Evolutionary conservation across 2,888 invertebrate species (phyloP).

Genomic region (Nezara viridula): DNA sequence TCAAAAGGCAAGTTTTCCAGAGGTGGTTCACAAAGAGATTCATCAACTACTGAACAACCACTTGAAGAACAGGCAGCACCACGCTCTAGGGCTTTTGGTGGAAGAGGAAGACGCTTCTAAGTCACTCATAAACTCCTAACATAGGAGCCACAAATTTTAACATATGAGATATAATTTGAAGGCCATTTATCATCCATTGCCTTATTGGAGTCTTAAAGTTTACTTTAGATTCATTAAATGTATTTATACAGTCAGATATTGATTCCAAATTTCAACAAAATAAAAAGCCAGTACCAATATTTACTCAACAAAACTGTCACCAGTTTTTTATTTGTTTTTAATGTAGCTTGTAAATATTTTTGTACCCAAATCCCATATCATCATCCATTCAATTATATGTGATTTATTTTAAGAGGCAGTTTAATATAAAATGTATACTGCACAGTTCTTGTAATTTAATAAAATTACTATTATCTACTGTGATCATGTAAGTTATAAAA

Average conservation of each 20-base stretch:
- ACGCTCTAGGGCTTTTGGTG: constrained; percentile 62
- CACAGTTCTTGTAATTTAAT: constrained; percentile 6
- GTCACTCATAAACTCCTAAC: background rate
- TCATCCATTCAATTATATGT: background rate
- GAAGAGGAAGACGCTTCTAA: constrained; percentile 63
- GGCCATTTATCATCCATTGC: constrained; percentile 36
- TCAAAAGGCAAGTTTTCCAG: constrained; percentile 61
- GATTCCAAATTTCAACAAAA: constrained; percentile 35
- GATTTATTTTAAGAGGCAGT: constrained; percentile 10
- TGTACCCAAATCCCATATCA: background rate
- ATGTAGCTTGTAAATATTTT: constrained; percentile 7
- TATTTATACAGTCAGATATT: background rate
- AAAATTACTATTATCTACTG: constrained; percentile 1
- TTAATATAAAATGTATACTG: background rate
- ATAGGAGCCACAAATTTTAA: background rate
- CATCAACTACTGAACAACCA: constrained; percentile 58
- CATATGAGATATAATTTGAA: background rate
- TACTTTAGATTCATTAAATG: background rate
- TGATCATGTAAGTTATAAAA: background rate
- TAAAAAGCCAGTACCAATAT: background rate
- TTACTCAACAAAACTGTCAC: constrained; percentile 10
- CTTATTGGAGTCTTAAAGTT: constrained; percentile 13
- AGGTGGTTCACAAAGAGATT: constrained; percentile 17
- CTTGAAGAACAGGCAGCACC: constrained; percentile 62
- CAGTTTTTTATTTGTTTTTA: background rate